Conservation (phyloP, 2,888 invertebrate genomes). For the Dryococelus australis region DNA sequence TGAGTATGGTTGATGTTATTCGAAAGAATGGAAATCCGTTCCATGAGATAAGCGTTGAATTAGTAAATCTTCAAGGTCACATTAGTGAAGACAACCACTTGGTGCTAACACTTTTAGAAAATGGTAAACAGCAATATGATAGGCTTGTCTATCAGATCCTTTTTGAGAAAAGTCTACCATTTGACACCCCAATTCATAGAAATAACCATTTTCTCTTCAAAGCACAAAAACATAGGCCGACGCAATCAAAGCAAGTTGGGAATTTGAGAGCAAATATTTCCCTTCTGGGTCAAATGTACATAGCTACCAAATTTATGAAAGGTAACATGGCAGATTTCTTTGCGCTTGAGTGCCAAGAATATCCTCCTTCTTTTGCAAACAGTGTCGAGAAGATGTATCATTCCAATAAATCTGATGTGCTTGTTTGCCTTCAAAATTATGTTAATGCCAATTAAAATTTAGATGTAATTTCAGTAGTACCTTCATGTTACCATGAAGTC, state of each 20-base stretch:
- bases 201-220: neutral
- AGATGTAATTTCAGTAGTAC: neutral
- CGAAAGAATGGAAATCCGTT: no score
- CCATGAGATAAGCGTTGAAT: no score
- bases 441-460: neutral
- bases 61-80: neutral
- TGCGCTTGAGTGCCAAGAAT: neutral
- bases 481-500: neutral
- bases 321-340: neutral
- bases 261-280: neutral
- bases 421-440: neutral
- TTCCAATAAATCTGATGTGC: neutral
- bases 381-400: neutral
- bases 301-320: neutral
- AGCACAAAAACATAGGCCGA: neutral
- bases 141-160: neutral
- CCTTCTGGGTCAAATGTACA: neutral
- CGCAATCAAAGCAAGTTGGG: neutral
- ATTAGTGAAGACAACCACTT: neutral
- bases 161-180: neutral
- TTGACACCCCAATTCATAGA: slow-evolving; percentile 5
- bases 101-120: neutral
- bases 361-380: neutral
- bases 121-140: neutral
- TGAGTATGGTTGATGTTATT: no score